A percentile compares a stretch with the other conserved stretches of the same genome.
These are phyloP conservation scores for Etheostoma cragini DNA, from an alignment of 2,113 vertebrate genomes.

Conservation along the genomic window DNA sequence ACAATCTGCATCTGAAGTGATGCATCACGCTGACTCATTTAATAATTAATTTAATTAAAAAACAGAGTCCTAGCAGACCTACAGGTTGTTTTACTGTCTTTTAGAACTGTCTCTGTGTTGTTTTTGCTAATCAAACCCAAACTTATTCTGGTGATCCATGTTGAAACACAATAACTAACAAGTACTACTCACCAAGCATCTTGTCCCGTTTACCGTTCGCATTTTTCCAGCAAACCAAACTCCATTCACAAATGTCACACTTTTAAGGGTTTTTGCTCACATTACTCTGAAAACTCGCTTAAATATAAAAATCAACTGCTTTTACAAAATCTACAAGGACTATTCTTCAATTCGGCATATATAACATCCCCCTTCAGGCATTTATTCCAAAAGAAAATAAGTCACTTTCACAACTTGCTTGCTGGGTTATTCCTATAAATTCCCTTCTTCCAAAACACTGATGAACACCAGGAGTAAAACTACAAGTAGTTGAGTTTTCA, in stretches of 20 bases:
- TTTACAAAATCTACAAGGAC: accelerated
- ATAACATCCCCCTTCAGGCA: accelerated
- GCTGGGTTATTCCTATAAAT: neutral
- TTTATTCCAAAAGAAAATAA: neutral
- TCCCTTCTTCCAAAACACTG: neutral
- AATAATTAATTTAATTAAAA: too few species aligned
- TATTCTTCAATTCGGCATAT: neutral
- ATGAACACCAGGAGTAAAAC: neutral
- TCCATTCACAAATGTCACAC: accelerated
- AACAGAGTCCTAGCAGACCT: neutral
- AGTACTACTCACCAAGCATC: neutral
- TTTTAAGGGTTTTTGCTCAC: neutral
- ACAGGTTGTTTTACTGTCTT: constrained; percentile 15
- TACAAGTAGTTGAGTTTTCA: neutral
- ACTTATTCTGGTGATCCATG: neutral
- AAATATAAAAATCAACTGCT: accelerated
- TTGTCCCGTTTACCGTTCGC: too few species aligned
- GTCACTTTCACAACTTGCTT: neutral
- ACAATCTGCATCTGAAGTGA: neutral
- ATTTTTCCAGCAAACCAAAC: constrained; percentile 1
- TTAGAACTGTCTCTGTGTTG: neutral
- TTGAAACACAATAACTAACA: neutral
- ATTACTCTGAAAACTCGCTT: accelerated
- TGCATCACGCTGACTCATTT: constrained; percentile 13
- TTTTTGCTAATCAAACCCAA: neutral